These are phyloP conservation scores for Brachionus rotundiformis DNA, from an alignment of 1,140 invertebrate genomes.

Conservation along the genomic window DNA sequence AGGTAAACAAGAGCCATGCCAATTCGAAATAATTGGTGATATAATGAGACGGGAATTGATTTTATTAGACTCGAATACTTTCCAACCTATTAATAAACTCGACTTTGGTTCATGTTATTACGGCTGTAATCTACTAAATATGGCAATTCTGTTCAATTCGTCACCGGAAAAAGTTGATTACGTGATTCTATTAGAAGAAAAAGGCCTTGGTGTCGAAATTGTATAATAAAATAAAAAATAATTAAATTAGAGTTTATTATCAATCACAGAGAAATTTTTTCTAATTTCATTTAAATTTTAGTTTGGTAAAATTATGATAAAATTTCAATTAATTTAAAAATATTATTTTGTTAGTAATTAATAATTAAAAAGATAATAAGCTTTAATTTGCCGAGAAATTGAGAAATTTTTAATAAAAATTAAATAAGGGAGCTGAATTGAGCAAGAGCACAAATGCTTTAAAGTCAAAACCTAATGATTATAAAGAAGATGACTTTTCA, in stretches of 20 bases:
- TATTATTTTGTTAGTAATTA: no score
- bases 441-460: conserved; percentile 57
- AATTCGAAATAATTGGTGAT: conserved; percentile 57
- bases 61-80: conserved; percentile 56
- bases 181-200: conserved; percentile 63
- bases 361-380: no score
- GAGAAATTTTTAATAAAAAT: no score
- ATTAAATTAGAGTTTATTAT: background rate
- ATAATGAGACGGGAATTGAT: conserved; percentile 59
- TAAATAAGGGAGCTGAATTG: conserved; percentile 59
- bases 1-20: conserved; percentile 55
- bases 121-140: conserved; percentile 61
- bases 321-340: no score
- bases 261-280: no score
- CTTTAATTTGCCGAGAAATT: no score
- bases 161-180: conserved; percentile 61
- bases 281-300: no score
- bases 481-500: conserved; percentile 50
- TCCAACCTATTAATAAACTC: conserved; percentile 59
- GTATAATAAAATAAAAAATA: conserved; percentile 55
- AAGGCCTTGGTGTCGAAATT: conserved; percentile 62
- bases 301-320: no score
- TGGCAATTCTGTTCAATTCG: conserved; percentile 61
- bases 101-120: conserved; percentile 63
- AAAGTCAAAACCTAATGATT: conserved; percentile 28